Conservation (phyloP, 2,797 vertebrate genomes). For the Sarcoramphus papa region DNA sequence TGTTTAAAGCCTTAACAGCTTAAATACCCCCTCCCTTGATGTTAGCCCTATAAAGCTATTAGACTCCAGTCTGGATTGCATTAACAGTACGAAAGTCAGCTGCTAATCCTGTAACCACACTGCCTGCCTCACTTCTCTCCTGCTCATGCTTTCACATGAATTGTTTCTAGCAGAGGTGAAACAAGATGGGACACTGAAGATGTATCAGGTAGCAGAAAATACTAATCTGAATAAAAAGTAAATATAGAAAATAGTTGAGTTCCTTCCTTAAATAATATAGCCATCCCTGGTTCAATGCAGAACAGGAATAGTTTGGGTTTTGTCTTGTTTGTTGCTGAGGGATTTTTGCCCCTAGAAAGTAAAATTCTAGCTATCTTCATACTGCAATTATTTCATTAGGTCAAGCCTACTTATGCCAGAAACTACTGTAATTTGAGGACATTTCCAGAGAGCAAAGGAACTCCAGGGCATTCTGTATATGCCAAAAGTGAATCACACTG, state of each 20-base stretch:
- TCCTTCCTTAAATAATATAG: neutral
- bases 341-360: rapidly evolving
- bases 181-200: neutral
- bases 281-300: neutral
- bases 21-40: constrained; percentile 17
- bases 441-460: neutral
- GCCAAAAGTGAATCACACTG: neutral
- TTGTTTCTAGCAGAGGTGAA: neutral
- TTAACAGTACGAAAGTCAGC: neutral
- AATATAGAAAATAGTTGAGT: neutral
- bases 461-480: neutral
- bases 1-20: constrained; percentile 37
- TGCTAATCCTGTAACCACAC: neutral
- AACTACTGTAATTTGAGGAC: neutral
- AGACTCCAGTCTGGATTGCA: constrained; percentile 13
- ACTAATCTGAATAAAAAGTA: neutral
- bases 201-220: neutral
- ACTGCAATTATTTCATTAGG: neutral
- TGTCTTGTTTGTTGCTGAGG: neutral
- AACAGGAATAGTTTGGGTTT: neutral
- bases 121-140: neutral
- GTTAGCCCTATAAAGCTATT: constrained; percentile 26
- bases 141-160: neutral
- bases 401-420: neutral
- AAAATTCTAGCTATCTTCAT: neutral